Percentiles rank a stretch among this genome's conserved stretches.
Evolutionary conservation across 2,113 vertebrate genomes (phyloP).

Genomic region (Columba janthina): DNA sequence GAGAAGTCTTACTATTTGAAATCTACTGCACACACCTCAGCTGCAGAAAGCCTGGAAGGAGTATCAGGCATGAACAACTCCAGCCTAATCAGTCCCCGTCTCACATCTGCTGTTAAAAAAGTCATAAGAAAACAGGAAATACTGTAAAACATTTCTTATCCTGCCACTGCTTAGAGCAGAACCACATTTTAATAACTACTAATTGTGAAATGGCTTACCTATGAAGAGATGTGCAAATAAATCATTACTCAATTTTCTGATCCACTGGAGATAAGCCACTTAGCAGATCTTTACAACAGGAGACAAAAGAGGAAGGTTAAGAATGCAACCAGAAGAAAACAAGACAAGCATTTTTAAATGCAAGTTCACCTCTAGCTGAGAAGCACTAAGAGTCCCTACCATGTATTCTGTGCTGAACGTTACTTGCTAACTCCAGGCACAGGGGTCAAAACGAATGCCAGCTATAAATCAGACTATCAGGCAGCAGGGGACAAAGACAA

Average conservation of each 20-base stretch:
- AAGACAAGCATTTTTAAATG: background rate
- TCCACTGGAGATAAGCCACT: conserved; percentile 7
- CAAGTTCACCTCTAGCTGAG: background rate
- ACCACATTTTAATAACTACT: background rate
- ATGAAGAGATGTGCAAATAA: background rate
- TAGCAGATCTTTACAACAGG: background rate
- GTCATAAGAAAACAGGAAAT: background rate
- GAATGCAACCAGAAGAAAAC: background rate
- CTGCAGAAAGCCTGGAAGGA: background rate
- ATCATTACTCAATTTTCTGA: conserved; percentile 9
- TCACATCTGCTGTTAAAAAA: background rate
- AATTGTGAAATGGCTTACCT: background rate
- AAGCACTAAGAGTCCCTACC: background rate
- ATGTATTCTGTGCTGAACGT: background rate
- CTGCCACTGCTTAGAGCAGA: background rate
- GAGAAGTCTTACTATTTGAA: background rate
- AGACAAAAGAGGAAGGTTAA: background rate
- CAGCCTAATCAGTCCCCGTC: background rate
- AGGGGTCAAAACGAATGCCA: conserved; percentile 36
- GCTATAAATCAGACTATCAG: background rate
- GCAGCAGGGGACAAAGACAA: conserved; percentile 37
- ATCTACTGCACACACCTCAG: background rate
- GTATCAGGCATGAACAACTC: background rate
- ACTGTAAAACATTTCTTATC: background rate
- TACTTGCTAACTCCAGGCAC: conserved; percentile 2